Evolutionary conservation across 1,140 invertebrate species (phyloP).

Genomic region (Drosophila leontia): DNA sequence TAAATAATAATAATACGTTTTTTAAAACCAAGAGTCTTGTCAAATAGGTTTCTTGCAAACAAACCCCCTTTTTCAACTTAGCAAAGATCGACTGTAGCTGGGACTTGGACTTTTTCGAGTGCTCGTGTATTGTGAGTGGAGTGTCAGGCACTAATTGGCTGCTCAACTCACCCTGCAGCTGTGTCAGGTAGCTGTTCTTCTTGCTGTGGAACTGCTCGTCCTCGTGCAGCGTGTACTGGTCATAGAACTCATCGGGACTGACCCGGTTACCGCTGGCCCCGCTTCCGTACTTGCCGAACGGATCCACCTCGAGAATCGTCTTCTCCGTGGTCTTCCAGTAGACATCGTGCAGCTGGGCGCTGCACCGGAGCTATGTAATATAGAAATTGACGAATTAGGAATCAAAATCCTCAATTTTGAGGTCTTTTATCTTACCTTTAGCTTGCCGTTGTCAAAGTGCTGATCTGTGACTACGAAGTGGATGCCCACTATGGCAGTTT

Average conservation of each 20-base stretch:
- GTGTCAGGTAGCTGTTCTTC: conserved; percentile 83
- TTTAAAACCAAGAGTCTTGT: no score
- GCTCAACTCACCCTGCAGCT: conserved; percentile 79
- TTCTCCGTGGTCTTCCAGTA: conserved; percentile 88
- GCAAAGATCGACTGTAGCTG: conserved; percentile 8
- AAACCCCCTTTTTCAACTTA: neutral
- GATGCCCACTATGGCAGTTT: conserved; percentile 85
- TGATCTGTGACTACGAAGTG: conserved; percentile 86
- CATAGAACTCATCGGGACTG: conserved; percentile 72
- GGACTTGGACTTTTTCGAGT: conserved; percentile 1
- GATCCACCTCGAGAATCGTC: conserved; percentile 86
- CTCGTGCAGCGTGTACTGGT: conserved; percentile 79
- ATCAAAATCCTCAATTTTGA: rapidly evolving
- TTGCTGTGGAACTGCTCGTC: conserved; percentile 76
- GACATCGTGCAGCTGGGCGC: conserved; percentile 87
- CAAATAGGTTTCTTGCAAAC: neutral
- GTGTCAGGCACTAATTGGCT: conserved; percentile 61
- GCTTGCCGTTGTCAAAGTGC: conserved; percentile 86
- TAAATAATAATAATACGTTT: no score
- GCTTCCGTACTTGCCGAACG: conserved; percentile 54
- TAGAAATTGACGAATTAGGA: neutral
- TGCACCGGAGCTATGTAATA: conserved; percentile 86
- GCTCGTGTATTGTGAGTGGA: conserved; percentile 16
- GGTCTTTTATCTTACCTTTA: conserved; percentile 82
- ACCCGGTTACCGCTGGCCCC: conserved; percentile 66